A percentile compares a stretch with the other conserved stretches of the same genome.
These are phyloP conservation scores for Microctenopoma stevenorrisi DNA, from an alignment of 2,797 vertebrate species.

Conservation along the genomic window DNA sequence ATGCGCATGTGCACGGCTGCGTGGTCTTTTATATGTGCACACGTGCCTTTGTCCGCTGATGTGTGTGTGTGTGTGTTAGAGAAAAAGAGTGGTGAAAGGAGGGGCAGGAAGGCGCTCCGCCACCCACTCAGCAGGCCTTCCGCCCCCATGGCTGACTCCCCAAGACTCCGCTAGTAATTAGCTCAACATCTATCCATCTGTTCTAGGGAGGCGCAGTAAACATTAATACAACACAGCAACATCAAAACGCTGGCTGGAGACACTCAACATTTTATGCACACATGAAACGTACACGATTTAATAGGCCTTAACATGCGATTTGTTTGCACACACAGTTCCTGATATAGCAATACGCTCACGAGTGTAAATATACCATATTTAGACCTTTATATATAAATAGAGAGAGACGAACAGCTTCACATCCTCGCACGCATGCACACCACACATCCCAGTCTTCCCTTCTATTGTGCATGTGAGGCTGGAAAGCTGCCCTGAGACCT, in stretches of 20 bases:
- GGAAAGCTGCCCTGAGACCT: slow-evolving; percentile 72
- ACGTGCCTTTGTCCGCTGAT: slow-evolving; percentile 35
- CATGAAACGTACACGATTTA: slow-evolving; percentile 39
- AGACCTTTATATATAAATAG: slow-evolving; percentile 3
- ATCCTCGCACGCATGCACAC: slow-evolving; percentile 25
- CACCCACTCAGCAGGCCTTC: slow-evolving; percentile 80
- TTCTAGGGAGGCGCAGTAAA: slow-evolving; percentile 77
- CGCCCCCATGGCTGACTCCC: slow-evolving; percentile 81
- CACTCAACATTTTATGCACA: slow-evolving; percentile 49
- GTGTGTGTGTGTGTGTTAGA: slow-evolving; percentile 3
- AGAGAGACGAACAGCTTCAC: slow-evolving; percentile 19
- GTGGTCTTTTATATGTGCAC: slow-evolving; percentile 5
- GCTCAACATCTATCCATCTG: slow-evolving; percentile 82
- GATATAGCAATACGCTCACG: slow-evolving; percentile 13
- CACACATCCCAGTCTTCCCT: slow-evolving; percentile 54
- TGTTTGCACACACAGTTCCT: slow-evolving; percentile 27
- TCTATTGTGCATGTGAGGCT: slow-evolving; percentile 55
- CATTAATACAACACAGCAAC: slow-evolving; percentile 76
- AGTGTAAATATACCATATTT: neutral
- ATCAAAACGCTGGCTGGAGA: slow-evolving; percentile 74
- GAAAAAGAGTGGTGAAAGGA: slow-evolving; percentile 48
- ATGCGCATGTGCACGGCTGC: slow-evolving; percentile 2
- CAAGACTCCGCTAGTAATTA: slow-evolving; percentile 82
- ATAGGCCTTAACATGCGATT: slow-evolving; percentile 31
- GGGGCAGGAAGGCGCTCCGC: slow-evolving; percentile 67